These are phyloP conservation scores for Dermolepida albohirtum DNA, from an alignment of 2,888 invertebrate species.

Conservation along the genomic window DNA sequence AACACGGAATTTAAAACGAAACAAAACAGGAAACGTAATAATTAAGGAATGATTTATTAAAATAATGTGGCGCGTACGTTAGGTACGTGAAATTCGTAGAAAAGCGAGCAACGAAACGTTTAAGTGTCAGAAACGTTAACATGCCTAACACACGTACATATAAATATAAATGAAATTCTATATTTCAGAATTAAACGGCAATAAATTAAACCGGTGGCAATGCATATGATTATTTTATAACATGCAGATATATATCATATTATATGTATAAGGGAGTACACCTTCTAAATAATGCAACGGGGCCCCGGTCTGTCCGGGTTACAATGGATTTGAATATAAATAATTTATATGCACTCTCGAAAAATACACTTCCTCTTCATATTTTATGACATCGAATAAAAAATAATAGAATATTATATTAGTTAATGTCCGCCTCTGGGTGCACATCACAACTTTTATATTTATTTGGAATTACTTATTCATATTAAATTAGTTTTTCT, in stretches of 20 bases:
- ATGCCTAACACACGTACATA: conserved; percentile 12
- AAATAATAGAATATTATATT: conserved; percentile 67
- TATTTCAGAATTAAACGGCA: conserved; percentile 57
- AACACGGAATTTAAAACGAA: conserved; percentile 6
- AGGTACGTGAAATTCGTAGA: no score
- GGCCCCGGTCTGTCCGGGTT: conserved; percentile 54
- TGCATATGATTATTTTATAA: conserved; percentile 57
- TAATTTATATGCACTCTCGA: conserved; percentile 64
- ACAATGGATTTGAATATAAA: conserved; percentile 65
- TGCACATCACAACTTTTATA: conserved; percentile 60
- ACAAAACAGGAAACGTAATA: conserved; percentile 16
- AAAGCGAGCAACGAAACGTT: no score
- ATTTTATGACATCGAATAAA: conserved; percentile 61
- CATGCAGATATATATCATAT: conserved; percentile 58
- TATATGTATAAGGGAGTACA: conserved; percentile 57
- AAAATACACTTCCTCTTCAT: conserved; percentile 64
- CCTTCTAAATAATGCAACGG: conserved; percentile 57
- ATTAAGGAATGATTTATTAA: conserved; percentile 23
- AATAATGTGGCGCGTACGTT: background rate
- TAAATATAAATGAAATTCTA: conserved; percentile 47
- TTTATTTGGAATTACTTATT: conserved; percentile 66
- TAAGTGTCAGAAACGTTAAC: background rate
- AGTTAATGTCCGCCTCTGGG: conserved; percentile 61
- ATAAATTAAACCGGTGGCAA: conserved; percentile 58
- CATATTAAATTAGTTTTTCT: conserved; percentile 65